Evolutionary conservation across 2,888 invertebrate species (phyloP).

Genomic region (Chrysolina oricalcia): DNA sequence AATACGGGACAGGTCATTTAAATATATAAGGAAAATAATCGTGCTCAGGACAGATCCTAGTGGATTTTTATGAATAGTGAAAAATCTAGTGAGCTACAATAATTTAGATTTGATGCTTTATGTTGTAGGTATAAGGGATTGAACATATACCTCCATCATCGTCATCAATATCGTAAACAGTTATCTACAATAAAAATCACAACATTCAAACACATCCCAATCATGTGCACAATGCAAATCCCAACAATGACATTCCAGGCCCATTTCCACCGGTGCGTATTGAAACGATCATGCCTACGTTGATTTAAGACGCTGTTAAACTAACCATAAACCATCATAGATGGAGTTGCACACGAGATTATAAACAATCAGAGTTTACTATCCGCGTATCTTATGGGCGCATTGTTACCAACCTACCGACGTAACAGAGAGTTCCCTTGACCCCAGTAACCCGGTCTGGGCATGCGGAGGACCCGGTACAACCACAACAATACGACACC

Average conservation of each 20-base stretch:
- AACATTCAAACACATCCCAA: background rate
- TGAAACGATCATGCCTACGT: slow-evolving; percentile 33
- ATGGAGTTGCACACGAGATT: slow-evolving; percentile 51
- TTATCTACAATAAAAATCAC: background rate
- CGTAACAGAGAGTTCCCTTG: slow-evolving; percentile 61
- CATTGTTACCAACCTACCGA: slow-evolving; percentile 57
- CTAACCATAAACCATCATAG: slow-evolving; percentile 51
- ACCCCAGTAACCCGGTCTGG: slow-evolving; percentile 60
- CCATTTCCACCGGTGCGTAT: slow-evolving; percentile 18
- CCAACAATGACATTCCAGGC: slow-evolving; percentile 12
- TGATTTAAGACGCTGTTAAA: slow-evolving; percentile 44
- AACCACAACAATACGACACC: slow-evolving; percentile 49
- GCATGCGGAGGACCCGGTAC: slow-evolving; percentile 55
- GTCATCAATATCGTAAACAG: background rate
- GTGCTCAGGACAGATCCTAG: too few relatives aligned
- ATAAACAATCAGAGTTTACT: slow-evolving; percentile 58
- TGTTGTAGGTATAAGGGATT: too few relatives aligned
- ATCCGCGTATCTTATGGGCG: slow-evolving; percentile 56
- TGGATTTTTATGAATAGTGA: too few relatives aligned
- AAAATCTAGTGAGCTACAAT: too few relatives aligned
- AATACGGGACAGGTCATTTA: too few relatives aligned
- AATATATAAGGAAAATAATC: too few relatives aligned
- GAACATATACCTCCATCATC: too few relatives aligned
- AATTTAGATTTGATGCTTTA: too few relatives aligned
- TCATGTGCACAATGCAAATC: background rate